These are phyloP conservation scores for Synergus gifuensis DNA, from an alignment of 2,888 invertebrate genomes.

Conservation along the genomic window DNA sequence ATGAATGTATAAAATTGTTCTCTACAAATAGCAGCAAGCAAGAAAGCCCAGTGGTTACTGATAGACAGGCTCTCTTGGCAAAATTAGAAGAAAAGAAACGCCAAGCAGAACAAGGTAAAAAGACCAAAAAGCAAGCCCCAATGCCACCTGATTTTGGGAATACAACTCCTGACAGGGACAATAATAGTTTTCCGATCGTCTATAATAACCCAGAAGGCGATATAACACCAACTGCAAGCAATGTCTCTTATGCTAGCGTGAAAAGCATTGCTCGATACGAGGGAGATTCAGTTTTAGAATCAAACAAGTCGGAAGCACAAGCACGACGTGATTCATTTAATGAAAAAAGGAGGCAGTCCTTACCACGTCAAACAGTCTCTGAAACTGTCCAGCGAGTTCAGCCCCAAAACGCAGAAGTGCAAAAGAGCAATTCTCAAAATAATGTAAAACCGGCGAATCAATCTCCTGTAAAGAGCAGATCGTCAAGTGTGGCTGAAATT, in stretches of 20 bases:
- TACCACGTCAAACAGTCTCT: slow-evolving; percentile 67
- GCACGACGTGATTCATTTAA: slow-evolving; percentile 51
- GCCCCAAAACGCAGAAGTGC: slow-evolving; percentile 57
- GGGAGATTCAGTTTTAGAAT: slow-evolving; percentile 49
- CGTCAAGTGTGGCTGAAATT: slow-evolving; percentile 67
- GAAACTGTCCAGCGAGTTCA: slow-evolving; percentile 58
- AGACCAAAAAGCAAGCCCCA: slow-evolving; percentile 74
- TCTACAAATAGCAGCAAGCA: slow-evolving; percentile 70
- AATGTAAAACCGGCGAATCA: slow-evolving; percentile 61
- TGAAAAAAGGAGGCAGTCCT: slow-evolving; percentile 61
- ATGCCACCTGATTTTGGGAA: slow-evolving; percentile 73
- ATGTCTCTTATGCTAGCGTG: slow-evolving; percentile 63
- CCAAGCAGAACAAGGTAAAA: slow-evolving; percentile 79
- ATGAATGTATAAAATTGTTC: slow-evolving; percentile 83
- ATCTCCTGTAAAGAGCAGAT: slow-evolving; percentile 69
- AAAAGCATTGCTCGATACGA: slow-evolving; percentile 53
- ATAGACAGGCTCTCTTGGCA: slow-evolving; percentile 83
- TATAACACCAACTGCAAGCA: slow-evolving; percentile 58
- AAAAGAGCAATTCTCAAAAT: slow-evolving; percentile 65
- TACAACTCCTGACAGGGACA: slow-evolving; percentile 66
- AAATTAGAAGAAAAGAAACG: slow-evolving; percentile 84
- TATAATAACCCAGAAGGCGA: slow-evolving; percentile 58
- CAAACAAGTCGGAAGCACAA: slow-evolving; percentile 48
- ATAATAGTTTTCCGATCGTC: slow-evolving; percentile 51
- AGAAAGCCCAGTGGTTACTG: slow-evolving; percentile 78